phyloP scores from a whole-genome alignment of 2,888 invertebrate species.

The Leuctra nigra region DNA sequence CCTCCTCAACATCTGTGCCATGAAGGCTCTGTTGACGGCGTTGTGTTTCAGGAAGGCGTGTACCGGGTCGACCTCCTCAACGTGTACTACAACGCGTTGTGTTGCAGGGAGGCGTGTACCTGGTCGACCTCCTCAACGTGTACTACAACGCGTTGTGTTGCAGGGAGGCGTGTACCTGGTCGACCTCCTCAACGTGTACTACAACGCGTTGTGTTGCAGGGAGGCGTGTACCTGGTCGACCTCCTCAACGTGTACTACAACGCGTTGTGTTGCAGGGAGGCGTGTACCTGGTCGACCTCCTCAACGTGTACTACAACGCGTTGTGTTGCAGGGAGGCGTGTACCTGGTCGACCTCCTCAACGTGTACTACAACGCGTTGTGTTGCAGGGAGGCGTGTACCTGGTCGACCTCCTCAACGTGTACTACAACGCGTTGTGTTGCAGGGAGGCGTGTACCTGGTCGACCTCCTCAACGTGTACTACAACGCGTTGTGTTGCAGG shows the following conservation, averaged over 20 bases:
- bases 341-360: constrained; percentile 81
- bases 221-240: constrained; percentile 81
- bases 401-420: constrained; percentile 79
- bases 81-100: no score
- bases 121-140: constrained; percentile 79
- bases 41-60: constrained; percentile 76
- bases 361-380: no score
- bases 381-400: constrained; percentile 76
- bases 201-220: no score
- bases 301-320: no score
- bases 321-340: constrained; percentile 76
- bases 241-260: constrained; percentile 80
- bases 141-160: no score
- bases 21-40: no score
- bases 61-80: constrained; percentile 81
- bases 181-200: constrained; percentile 78
- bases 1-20: no score
- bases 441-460: constrained; percentile 85
- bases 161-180: constrained; percentile 85
- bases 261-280: constrained; percentile 80
- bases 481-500: no score
- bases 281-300: constrained; percentile 75
- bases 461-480: constrained; percentile 78
- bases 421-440: no score
- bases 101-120: constrained; percentile 76